A percentile compares a stretch with the other conserved stretches of the same genome.
Evolutionary conservation across 2,888 invertebrate species (phyloP).

Genomic region (Apotomis turbidana): DNA sequence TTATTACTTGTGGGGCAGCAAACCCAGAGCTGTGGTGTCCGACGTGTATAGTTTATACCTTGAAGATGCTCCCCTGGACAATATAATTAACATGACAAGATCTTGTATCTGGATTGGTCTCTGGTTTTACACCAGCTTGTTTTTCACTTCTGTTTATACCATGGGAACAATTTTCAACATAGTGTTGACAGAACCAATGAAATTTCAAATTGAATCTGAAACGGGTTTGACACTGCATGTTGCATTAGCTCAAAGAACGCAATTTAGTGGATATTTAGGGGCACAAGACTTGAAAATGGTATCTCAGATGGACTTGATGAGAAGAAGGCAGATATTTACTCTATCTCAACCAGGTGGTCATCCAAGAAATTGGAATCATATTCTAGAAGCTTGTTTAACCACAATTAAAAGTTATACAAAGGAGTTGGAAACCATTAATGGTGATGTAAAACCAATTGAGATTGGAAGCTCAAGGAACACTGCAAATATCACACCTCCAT

Average conservation of each 20-base stretch:
- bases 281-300: slow-evolving; percentile 89
- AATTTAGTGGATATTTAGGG: slow-evolving; percentile 89
- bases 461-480: slow-evolving; percentile 53
- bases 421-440: slow-evolving; percentile 82
- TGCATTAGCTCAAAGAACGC: slow-evolving; percentile 85
- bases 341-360: slow-evolving; percentile 93
- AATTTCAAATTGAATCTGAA: slow-evolving; percentile 85
- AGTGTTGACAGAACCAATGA: slow-evolving; percentile 87
- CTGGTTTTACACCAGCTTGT: slow-evolving; percentile 88
- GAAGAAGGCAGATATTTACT: slow-evolving; percentile 87
- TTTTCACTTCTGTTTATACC: slow-evolving; percentile 87
- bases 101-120: slow-evolving; percentile 84
- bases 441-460: slow-evolving; percentile 60
- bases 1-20: slow-evolving; percentile 85
- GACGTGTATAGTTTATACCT: slow-evolving; percentile 81
- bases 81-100: slow-evolving; percentile 72
- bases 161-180: slow-evolving; percentile 89
- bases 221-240: slow-evolving; percentile 82
- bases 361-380: slow-evolving; percentile 93
- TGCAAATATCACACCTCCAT: slow-evolving; percentile 52
- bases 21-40: slow-evolving; percentile 78
- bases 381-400: slow-evolving; percentile 86
- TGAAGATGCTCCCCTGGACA: slow-evolving; percentile 80
- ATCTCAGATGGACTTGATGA: slow-evolving; percentile 83
- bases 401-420: slow-evolving; percentile 86